These are phyloP conservation scores for Archips crataeganus DNA, from an alignment of 2,888 invertebrate genomes.

Conservation along the genomic window DNA sequence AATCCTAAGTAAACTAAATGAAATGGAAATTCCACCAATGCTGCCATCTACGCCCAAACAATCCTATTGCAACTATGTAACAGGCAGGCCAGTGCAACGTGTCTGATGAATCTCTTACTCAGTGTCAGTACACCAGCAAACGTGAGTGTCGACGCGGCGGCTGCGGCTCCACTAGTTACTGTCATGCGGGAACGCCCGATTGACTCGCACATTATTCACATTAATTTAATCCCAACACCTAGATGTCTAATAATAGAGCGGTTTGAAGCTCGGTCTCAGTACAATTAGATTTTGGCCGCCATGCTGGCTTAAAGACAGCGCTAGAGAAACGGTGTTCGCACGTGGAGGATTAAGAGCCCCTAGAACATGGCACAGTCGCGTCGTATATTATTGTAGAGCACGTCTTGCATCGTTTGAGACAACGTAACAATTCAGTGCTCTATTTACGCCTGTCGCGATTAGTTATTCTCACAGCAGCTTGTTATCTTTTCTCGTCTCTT, in stretches of 20 bases:
- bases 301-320: slow-evolving; percentile 5
- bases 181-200: slow-evolving; percentile 32
- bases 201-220: slow-evolving; percentile 38
- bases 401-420: slow-evolving; percentile 27
- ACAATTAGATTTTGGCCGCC: slow-evolving; percentile 20
- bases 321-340: slow-evolving; percentile 8
- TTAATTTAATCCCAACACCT: slow-evolving; percentile 32
- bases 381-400: slow-evolving; percentile 3
- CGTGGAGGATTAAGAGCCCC: slow-evolving; percentile 14
- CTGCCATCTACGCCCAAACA: neutral
- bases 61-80: neutral
- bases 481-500: neutral
- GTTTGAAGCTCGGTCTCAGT: slow-evolving; percentile 18
- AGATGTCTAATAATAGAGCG: slow-evolving; percentile 31
- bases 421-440: slow-evolving; percentile 11
- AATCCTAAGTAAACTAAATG: neutral
- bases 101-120: slow-evolving; percentile 14
- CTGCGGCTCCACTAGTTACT: slow-evolving; percentile 11
- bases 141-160: neutral
- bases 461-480: neutral
- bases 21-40: neutral
- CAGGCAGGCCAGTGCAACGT: neutral
- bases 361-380: slow-evolving; percentile 16
- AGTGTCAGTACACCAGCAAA: neutral
- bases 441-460: slow-evolving; percentile 29